These are phyloP conservation scores for Pardosa pseudoannulata DNA, from an alignment of 2,888 invertebrate species.

Conservation along the genomic window DNA sequence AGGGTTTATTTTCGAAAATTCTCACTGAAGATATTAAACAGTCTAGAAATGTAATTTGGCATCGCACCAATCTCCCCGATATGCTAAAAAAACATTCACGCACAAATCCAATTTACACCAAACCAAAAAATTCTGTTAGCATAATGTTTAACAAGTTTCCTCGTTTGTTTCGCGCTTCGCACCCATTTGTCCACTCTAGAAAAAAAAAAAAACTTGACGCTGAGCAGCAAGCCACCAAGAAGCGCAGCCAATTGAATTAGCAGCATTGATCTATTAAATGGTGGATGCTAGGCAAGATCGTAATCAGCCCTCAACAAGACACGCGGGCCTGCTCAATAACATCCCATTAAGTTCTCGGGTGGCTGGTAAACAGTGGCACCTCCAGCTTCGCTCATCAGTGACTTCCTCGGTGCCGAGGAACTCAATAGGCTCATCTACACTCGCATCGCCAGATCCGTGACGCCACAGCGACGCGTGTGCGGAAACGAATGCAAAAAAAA, in stretches of 20 bases:
- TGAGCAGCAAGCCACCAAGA: no score
- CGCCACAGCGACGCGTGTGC: slow-evolving; percentile 26
- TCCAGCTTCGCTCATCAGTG: neutral
- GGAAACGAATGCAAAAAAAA: neutral
- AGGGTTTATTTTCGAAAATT: no score
- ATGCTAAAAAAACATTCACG: no score
- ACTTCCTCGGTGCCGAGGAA: slow-evolving; percentile 59
- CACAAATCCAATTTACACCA: no score
- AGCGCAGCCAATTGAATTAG: neutral
- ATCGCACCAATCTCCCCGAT: no score
- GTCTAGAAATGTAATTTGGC: no score
- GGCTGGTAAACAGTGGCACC: neutral
- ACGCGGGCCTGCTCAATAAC: neutral
- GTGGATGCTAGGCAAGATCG: neutral
- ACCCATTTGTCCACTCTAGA: no score
- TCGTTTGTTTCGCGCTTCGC: no score
- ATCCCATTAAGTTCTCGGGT: neutral
- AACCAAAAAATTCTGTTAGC: no score
- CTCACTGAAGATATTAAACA: no score
- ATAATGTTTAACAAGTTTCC: no score
- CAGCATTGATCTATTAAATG: neutral
- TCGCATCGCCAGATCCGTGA: slow-evolving; percentile 15
- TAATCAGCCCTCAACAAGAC: slow-evolving; percentile 10
- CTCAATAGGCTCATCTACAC: slow-evolving; percentile 19
- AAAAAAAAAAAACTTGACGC: no score